Evolutionary conservation across 2,888 invertebrate genomes (phyloP).

Genomic region (Volucella inflata): DNA sequence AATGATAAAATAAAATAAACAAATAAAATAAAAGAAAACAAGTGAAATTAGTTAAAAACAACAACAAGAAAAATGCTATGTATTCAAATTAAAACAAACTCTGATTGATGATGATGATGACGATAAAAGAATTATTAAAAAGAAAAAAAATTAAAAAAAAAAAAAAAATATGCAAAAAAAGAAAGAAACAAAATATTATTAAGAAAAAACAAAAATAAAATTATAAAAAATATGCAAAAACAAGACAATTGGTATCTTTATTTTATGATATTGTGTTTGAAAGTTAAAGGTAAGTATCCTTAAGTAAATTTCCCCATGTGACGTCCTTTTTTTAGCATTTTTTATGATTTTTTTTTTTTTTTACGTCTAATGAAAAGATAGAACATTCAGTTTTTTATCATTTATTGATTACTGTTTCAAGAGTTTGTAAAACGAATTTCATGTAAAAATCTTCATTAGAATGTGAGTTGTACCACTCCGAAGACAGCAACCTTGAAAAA

Average conservation of each 20-base stretch:
- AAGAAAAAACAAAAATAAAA: conserved; percentile 74
- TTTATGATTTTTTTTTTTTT: no score
- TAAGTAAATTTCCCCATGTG: no score
- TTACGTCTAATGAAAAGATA: no score
- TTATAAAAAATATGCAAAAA: conserved; percentile 71
- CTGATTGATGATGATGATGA: conserved; percentile 72
- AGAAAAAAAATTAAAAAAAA: conserved; percentile 29
- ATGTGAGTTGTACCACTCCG: no score
- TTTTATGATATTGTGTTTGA: not conserved
- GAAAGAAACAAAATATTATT: conserved; percentile 65
- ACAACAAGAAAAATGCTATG: conserved; percentile 67
- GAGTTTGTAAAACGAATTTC: no score
- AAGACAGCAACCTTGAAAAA: no score
- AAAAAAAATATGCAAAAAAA: conserved; percentile 53
- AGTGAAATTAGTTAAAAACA: conserved; percentile 69
- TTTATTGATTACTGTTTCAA: no score
- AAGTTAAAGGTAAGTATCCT: no score
- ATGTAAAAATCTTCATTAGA: no score
- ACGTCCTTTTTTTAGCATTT: no score
- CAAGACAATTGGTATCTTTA: conserved; percentile 10
- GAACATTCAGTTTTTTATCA: no score
- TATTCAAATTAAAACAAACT: conserved; percentile 64
- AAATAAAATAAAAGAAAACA: conserved; percentile 25
- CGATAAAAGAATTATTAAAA: conserved; percentile 61
- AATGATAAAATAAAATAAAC: conserved; percentile 14